Conservation (phyloP, 1,140 invertebrate species). For the Eriosoma lanigerum region DNA sequence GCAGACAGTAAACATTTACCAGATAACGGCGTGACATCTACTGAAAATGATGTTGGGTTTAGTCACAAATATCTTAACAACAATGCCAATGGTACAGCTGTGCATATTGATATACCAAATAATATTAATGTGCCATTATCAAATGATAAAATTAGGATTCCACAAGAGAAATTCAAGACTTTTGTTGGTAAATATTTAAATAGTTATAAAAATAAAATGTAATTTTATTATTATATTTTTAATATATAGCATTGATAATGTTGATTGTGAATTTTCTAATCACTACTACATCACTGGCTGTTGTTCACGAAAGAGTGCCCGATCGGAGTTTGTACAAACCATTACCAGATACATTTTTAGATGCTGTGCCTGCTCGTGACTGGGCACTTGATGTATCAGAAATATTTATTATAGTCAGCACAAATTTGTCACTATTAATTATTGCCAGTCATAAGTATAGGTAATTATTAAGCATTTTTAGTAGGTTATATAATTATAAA, state of each 20-base stretch:
- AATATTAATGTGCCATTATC: constrained; percentile 56
- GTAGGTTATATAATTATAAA: not conserved
- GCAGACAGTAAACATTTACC: constrained; percentile 21
- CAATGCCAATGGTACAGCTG: constrained; percentile 59
- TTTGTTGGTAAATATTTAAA: constrained; percentile 62
- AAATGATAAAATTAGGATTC: constrained; percentile 67
- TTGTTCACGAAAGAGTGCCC: constrained; percentile 83
- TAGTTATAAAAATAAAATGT: not conserved
- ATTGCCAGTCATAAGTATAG: constrained; percentile 83
- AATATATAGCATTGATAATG: constrained; percentile 66
- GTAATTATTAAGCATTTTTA: constrained; percentile 57
- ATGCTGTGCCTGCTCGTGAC: constrained; percentile 68
- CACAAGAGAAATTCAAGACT: constrained; percentile 73
- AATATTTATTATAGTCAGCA: constrained; percentile 79
- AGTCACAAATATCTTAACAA: constrained; percentile 52
- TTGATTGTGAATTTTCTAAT: constrained; percentile 66
- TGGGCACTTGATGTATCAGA: constrained; percentile 84
- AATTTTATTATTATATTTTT: constrained; percentile 43
- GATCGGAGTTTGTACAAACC: constrained; percentile 70
- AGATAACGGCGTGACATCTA: constrained; percentile 25
- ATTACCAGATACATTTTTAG: constrained; percentile 78
- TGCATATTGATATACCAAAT: constrained; percentile 63
- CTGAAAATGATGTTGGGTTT: constrained; percentile 47
- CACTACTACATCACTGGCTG: constrained; percentile 71
- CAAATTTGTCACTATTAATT: constrained; percentile 71